These are phyloP conservation scores for Epicampocera succincta DNA, from an alignment of 2,888 invertebrate species.

Conservation along the genomic window DNA sequence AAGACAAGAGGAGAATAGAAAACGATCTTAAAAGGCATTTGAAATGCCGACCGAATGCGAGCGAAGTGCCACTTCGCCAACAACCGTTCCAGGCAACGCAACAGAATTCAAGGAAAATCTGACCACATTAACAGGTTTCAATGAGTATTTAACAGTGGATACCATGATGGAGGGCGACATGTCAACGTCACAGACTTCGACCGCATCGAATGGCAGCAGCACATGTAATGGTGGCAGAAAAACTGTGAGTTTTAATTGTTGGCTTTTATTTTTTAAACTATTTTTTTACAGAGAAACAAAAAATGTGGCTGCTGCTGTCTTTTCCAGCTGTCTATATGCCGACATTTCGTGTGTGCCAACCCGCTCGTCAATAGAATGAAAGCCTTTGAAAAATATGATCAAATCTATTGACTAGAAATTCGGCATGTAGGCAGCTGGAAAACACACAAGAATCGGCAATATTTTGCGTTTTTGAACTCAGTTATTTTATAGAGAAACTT, in stretches of 20 bases:
- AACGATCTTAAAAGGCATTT: conserved; percentile 39
- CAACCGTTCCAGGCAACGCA: conserved; percentile 52
- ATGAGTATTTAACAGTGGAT: conserved; percentile 56
- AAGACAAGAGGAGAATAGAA: not conserved
- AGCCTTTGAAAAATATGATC: too few species aligned
- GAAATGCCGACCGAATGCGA: conserved; percentile 73
- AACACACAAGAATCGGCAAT: too few species aligned
- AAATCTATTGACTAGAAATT: too few species aligned
- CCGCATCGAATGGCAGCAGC: conserved; percentile 73
- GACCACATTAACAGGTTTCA: conserved; percentile 44
- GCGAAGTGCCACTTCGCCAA: conserved; percentile 68
- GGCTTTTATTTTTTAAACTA: too few species aligned
- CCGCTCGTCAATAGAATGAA: too few species aligned
- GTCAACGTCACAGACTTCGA: conserved; percentile 75
- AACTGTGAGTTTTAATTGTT: conserved; percentile 73
- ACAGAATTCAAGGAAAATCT: conserved; percentile 46
- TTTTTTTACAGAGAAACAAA: too few species aligned
- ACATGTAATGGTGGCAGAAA: conserved; percentile 73
- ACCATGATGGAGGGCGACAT: conserved; percentile 73
- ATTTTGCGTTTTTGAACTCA: too few species aligned
- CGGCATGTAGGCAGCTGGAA: too few species aligned
- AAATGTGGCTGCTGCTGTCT: too few species aligned
- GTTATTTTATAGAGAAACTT: too few species aligned
- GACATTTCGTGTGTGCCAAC: too few species aligned
- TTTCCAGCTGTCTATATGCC: too few species aligned